Conservation (phyloP, 2,797 vertebrate genomes). For the Eupleurogrammus muticus region DNA sequence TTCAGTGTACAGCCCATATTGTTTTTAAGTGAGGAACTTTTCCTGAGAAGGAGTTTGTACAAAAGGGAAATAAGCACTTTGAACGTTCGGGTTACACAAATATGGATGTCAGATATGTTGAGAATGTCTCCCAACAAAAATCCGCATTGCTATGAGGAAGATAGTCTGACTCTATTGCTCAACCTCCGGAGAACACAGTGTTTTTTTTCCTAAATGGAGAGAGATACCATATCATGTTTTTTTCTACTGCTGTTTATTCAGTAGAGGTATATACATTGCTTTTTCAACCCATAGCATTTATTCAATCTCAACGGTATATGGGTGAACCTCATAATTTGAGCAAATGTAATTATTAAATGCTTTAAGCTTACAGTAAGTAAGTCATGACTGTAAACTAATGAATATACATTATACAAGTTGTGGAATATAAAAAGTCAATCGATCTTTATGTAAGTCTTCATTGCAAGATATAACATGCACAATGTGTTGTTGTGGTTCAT, state of each 20-base stretch:
- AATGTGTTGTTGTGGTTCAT: constrained; percentile 28
- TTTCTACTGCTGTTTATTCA: constrained; percentile 40
- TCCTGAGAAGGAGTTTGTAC: constrained; percentile 27
- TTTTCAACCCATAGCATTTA: constrained; percentile 31
- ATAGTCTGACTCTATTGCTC: constrained; percentile 26
- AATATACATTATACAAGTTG: neutral
- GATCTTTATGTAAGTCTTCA: neutral
- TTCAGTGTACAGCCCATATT: neutral
- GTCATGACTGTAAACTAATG: neutral
- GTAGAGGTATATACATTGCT: constrained; percentile 9
- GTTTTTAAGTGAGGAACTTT: constrained; percentile 20
- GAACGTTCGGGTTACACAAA: constrained; percentile 25
- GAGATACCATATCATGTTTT: constrained; percentile 23
- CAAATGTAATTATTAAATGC: constrained; percentile 13
- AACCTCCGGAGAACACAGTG: constrained; percentile 4
- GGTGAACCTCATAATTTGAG: constrained; percentile 14
- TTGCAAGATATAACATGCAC: constrained; percentile 36
- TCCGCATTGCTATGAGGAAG: constrained; percentile 20
- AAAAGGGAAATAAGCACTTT: constrained; percentile 40
- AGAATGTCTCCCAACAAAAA: constrained; percentile 1
- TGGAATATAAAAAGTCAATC: neutral
- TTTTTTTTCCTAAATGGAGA: constrained; percentile 5
- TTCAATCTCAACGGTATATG: constrained; percentile 14
- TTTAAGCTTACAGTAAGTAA: constrained; percentile 2
- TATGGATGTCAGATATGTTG: constrained; percentile 6